phyloP scores from a whole-genome alignment of 2,113 vertebrate species.

The Nibea coibor region DNA sequence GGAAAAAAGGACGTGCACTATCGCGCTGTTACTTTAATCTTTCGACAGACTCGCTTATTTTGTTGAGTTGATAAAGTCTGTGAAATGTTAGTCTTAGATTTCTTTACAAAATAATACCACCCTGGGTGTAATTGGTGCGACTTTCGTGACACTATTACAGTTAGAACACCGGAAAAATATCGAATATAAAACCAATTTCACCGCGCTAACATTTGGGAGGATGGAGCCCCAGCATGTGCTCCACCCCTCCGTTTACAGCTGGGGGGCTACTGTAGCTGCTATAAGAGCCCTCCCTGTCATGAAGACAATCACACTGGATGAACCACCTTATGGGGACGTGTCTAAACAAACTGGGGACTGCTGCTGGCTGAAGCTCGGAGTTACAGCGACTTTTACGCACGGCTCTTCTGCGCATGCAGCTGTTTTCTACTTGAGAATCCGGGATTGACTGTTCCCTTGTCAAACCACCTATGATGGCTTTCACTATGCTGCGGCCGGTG shows the following conservation, averaged over 20 bases:
- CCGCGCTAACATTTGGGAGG: conserved; percentile 30
- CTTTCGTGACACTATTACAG: too few species aligned
- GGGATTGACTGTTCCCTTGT: conserved; percentile 5
- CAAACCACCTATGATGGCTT: conserved; percentile 82
- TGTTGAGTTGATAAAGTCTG: too few species aligned
- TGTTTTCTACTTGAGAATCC: not conserved
- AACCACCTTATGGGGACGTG: conserved; percentile 30
- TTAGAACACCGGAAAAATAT: too few species aligned
- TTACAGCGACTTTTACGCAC: conserved; percentile 39
- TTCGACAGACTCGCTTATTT: too few species aligned
- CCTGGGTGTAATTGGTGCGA: too few species aligned
- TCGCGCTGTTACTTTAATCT: too few species aligned
- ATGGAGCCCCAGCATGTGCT: conserved; percentile 22
- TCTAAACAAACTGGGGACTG: conserved; percentile 17
- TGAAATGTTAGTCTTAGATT: too few species aligned
- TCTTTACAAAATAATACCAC: too few species aligned
- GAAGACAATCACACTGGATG: conserved; percentile 12
- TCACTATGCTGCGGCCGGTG: conserved; percentile 88
- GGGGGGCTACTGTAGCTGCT: conserved; percentile 29
- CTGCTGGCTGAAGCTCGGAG: conserved; percentile 9
- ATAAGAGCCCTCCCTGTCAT: conserved; percentile 59
- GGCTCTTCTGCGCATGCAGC: conserved; percentile 7
- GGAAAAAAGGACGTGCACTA: too few species aligned
- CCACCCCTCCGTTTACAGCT: conserved; percentile 49
- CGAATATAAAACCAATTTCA: too few species aligned